Base-by-base conservation (phyloP, 2,888 invertebrate genomes). In the Eumacrocentrus americanus region DNA sequence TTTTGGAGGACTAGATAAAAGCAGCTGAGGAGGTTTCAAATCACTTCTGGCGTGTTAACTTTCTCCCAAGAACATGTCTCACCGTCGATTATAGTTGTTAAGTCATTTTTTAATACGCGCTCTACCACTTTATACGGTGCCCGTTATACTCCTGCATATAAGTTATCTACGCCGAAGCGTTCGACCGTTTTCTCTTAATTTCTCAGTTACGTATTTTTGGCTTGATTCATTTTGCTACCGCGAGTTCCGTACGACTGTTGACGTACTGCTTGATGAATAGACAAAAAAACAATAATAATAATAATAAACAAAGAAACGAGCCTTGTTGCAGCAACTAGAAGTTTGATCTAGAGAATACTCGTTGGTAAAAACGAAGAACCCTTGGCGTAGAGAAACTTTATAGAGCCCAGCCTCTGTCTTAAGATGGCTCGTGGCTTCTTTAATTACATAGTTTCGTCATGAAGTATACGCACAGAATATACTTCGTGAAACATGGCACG, bases 371-470 rank as follows among this genome's bases (percentile, higher is more conserved):
- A 47, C 47, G 35, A 46, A 56, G 40, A 48, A 56, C 47, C 47
- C 56, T 56, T 56, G 56, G 48, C 48, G 56, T 55, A 55, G 48
- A 56, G 29, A 29, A 29, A 47, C 35, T 37, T 56, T 56, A 5
- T 38, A 11, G 12, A 23, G 12, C 22, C 25, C 34, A 50, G 34
- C 50, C 50, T 20, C 20, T 37, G 11, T 42, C 25, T 56, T 20
- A 20, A 56, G 25, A 58, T 51, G 34, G 42, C 47, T 57, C 38
- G 38, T 47, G 23, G 35, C 42, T 58, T 58, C 42, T 22, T 37
- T 42, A 35, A 46, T 58, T 35, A 38, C 7, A 38, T 38, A 22
- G 23, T 18, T 52, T 16, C 29, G 23, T 54, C 54, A 37, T 23
- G 12, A 38, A 38, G 14, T 4, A 50, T 34, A 50, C 5, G 11